phyloP scores from a whole-genome alignment of 2,113 vertebrate genomes.

The Sprattus sprattus region DNA sequence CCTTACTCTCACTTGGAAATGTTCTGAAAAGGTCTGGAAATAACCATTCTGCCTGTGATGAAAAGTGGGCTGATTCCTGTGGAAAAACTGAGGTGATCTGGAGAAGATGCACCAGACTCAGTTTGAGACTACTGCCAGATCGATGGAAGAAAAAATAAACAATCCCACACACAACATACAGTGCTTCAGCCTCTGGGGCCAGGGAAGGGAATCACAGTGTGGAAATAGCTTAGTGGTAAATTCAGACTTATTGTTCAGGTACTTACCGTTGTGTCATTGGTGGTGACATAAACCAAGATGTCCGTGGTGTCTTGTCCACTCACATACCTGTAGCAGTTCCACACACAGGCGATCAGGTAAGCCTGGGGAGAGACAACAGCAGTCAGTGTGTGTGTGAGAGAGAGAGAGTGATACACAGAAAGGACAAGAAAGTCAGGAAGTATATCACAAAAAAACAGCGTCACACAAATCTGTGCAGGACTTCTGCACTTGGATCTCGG shows the following conservation, averaged over 20 bases:
- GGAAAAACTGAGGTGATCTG: background rate
- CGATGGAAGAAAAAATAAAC: background rate
- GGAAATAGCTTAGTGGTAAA: too few relatives aligned
- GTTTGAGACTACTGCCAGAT: background rate
- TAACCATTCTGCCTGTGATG: background rate
- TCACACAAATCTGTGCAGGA: background rate
- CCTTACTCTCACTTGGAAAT: background rate
- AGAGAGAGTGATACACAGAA: background rate
- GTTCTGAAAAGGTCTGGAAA: background rate
- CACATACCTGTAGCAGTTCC: conserved; percentile 98
- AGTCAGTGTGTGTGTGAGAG: background rate
- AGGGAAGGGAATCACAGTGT: background rate
- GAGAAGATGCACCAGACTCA: conserved; percentile 2
- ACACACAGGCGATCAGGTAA: conserved; percentile 96
- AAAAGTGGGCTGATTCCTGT: background rate
- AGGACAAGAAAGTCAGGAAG: background rate
- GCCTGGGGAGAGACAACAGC: conserved; percentile 69
- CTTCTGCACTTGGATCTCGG: background rate
- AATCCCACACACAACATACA: background rate
- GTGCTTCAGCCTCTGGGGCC: background rate
- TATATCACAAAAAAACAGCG: background rate
- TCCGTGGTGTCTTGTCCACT: conserved; percentile 86
- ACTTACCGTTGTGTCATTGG: conserved; percentile 87
- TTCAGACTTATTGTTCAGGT: background rate
- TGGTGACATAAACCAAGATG: conserved; percentile 91